Conservation (phyloP, 2,113 vertebrate genomes). For the Cyanoliseus patagonus region DNA sequence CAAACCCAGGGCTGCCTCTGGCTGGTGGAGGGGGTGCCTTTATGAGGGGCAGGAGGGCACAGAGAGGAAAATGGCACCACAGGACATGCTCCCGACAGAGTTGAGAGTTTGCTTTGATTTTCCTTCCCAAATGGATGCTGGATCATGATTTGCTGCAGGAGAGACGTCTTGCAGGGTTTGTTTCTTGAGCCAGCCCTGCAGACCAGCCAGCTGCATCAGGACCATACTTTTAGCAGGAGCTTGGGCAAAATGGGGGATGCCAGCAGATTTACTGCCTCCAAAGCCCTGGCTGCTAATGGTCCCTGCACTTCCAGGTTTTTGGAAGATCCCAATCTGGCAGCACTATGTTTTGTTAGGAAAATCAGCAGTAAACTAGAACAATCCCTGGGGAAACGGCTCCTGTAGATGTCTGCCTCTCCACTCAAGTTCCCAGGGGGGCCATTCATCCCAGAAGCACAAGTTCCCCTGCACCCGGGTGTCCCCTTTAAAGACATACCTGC, state of each 20-base stretch:
- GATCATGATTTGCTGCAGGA: background rate
- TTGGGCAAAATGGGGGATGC: background rate
- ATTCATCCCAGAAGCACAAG: background rate
- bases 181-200: background rate
- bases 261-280: background rate
- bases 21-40: rapidly evolving
- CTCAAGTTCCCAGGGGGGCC: background rate
- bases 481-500: conserved; percentile 46
- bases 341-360: background rate
- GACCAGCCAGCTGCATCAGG: rapidly evolving
- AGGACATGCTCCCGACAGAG: rapidly evolving
- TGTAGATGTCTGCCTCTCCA: background rate
- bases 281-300: background rate
- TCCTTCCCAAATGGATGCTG: background rate
- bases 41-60: background rate
- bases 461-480: background rate
- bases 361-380: background rate
- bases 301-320: background rate
- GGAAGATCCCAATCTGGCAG: background rate
- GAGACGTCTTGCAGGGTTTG: background rate
- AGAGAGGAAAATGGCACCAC: background rate
- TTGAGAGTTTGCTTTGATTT: background rate
- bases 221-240: rapidly evolving
- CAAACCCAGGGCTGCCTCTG: background rate
- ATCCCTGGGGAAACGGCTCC: background rate